Conservation (phyloP, 2,888 invertebrate genomes). For the Monoplex corrugatus region DNA sequence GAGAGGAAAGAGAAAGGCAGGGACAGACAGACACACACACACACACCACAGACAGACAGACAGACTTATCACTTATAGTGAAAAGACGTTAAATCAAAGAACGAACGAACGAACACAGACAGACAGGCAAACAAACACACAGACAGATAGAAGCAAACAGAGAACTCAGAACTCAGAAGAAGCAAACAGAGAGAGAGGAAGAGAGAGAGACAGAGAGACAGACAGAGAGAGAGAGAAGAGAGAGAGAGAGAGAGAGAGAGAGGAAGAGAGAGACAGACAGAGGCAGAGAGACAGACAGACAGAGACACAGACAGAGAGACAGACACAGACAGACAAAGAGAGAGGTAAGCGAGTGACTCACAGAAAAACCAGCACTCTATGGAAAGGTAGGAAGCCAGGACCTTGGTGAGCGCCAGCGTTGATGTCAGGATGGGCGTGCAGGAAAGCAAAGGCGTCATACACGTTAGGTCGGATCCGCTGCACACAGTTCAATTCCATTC, state of each 20-base stretch:
- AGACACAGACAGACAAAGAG: background rate
- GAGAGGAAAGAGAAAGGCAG: background rate
- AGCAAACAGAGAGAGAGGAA: background rate
- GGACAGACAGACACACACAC: background rate
- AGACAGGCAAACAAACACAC: background rate
- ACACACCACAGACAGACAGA: background rate
- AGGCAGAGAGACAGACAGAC: background rate
- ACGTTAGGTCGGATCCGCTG: conserved; percentile 60
- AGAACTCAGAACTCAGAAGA: too few relatives aligned
- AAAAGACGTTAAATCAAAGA: too few relatives aligned
- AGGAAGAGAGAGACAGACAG: background rate
- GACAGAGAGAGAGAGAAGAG: conserved; percentile 6
- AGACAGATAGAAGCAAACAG: background rate
- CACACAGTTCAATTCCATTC: background rate
- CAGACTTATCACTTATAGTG: background rate
- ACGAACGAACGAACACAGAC: background rate
- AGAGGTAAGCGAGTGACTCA: conserved; percentile 49
- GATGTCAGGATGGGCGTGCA: conserved; percentile 59
- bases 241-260: conserved; percentile 2
- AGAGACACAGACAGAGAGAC: too few relatives aligned
- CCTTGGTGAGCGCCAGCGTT: conserved; percentile 61
- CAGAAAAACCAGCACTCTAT: conserved; percentile 60
- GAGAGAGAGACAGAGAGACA: conserved; percentile 2
- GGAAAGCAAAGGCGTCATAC: conserved; percentile 60
- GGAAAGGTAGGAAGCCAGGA: conserved; percentile 61